Conservation (phyloP, 1,140 invertebrate species). For the Myzus persicae region DNA sequence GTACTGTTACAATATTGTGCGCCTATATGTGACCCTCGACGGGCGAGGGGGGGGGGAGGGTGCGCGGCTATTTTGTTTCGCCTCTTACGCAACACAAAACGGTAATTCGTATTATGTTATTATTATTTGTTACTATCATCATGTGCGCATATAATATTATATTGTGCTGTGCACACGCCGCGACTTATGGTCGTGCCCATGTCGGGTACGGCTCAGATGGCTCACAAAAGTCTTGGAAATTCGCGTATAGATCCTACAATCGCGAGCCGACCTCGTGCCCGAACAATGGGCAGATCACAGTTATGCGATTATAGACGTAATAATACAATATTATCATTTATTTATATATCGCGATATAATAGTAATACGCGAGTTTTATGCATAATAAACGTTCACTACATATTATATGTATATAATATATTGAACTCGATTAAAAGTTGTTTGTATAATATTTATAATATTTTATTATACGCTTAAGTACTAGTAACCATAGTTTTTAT, state of each 20-base stretch:
- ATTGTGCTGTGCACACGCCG: not conserved
- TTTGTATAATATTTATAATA: not conserved
- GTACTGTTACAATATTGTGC: not conserved
- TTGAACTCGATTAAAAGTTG: no score
- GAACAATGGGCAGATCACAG: not conserved
- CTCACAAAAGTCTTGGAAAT: conserved; percentile 6
- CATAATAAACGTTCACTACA: no score
- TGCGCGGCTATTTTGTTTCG: not conserved
- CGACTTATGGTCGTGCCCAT: not conserved
- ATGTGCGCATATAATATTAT: not conserved
- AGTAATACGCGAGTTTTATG: not conserved
- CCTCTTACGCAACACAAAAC: not conserved
- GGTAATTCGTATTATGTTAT: conserved; percentile 6
- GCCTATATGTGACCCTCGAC: not conserved
- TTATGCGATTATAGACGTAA: not conserved
- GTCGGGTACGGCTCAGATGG: not conserved
- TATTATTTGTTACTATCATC: not conserved
- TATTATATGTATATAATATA: no score
- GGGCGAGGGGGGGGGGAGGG: no score
- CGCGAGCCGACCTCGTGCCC: not conserved
- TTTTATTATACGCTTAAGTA: not conserved
- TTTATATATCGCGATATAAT: not conserved
- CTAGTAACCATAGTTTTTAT: not conserved
- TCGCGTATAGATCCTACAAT: not conserved
- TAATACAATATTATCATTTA: not conserved